A percentile compares a stretch with the other conserved stretches of the same genome.
These are phyloP conservation scores for Oryctolagus cuniculus DNA, from an alignment of 2,113 vertebrate species.

Conservation along the genomic window mOryCun1.1 NC_091443.1:50650501-50651000, in stretches of 20 bases:
- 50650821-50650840: background rate
- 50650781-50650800: background rate
- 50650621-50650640: accelerated
- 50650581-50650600: background rate
- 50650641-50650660: background rate
- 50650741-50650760: background rate
- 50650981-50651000: background rate
- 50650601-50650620: background rate
- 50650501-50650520: background rate
- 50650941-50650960: constrained; percentile 67
- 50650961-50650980: background rate
- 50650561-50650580: background rate
- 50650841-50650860: background rate
- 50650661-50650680: background rate
- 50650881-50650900: background rate
- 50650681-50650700: background rate
- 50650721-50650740: background rate
- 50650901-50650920: constrained; percentile 62
- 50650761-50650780: background rate
- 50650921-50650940: constrained; percentile 42
- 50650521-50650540: background rate
- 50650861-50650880: background rate
- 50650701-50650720: background rate
- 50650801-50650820: too few species aligned
- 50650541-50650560: background rate